phyloP scores from a whole-genome alignment of 1,140 invertebrate genomes.

The Drosophila trapezifrons region DNA sequence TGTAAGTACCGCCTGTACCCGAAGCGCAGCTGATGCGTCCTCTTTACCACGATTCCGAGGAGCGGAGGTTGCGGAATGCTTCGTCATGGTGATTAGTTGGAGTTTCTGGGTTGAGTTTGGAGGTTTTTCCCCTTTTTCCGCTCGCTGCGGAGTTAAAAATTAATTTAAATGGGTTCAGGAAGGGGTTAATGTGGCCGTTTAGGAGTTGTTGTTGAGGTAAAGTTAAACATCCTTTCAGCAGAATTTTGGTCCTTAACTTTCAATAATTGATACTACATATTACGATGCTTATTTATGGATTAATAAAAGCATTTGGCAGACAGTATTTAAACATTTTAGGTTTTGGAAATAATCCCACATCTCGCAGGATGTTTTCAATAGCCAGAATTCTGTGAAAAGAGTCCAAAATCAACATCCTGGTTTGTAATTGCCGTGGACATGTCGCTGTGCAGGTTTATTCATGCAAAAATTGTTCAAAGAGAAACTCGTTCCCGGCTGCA shows the following conservation, averaged over 20 bases:
- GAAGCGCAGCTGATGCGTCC: conserved; percentile 53
- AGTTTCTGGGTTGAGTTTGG: not conserved
- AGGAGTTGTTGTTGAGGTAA: too few species aligned
- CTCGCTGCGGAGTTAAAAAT: conserved; percentile 14
- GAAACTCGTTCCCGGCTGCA: conserved; percentile 63
- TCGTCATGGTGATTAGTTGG: conserved; percentile 69
- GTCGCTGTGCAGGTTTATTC: conserved; percentile 61
- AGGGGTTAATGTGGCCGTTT: too few species aligned
- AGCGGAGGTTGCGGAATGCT: conserved; percentile 5
- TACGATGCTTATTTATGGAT: accelerated
- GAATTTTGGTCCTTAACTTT: not conserved
- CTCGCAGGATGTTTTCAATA: conserved; percentile 7
- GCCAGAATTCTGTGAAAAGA: not conserved
- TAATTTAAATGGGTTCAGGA: conserved; percentile 47
- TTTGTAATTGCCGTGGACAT: conserved; percentile 30
- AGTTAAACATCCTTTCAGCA: too few species aligned
- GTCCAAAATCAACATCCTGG: conserved; percentile 11
- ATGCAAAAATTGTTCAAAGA: conserved; percentile 79
- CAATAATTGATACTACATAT: not conserved
- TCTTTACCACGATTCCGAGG: not conserved
- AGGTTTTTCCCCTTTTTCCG: not conserved
- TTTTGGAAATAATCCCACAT: not conserved
- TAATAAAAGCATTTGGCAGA: not conserved
- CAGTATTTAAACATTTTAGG: too few species aligned
- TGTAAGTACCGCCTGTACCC: conserved; percentile 34